Conservation (phyloP, 2,113 vertebrate genomes). For the Hipposideros armiger region DNA sequence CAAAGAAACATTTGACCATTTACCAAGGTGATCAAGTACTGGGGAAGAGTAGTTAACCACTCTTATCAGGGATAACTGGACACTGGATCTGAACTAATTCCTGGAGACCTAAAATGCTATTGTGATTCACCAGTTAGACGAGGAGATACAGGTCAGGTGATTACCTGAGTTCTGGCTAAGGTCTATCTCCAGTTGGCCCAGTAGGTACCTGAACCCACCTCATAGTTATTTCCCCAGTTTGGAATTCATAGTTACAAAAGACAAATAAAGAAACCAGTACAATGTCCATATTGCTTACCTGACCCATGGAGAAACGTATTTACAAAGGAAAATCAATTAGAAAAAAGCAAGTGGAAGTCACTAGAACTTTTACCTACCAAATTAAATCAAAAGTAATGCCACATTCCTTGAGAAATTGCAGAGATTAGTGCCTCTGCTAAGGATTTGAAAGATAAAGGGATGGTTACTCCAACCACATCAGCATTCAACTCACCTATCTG, state of each 20-base stretch:
- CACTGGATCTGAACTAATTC: not conserved
- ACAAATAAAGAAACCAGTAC: not conserved
- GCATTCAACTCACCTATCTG: not conserved
- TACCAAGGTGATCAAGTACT: not conserved
- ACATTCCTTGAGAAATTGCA: not conserved
- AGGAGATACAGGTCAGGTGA: not conserved
- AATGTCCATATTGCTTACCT: not conserved
- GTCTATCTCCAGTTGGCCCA: not conserved
- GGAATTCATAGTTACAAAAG: not conserved
- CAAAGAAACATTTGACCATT: constrained; percentile 1
- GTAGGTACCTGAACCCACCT: not conserved
- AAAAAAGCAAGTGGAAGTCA: constrained; percentile 26
- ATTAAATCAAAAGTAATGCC: constrained; percentile 13
- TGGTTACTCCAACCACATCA: not conserved
- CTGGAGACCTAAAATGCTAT: not conserved
- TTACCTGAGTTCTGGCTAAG: not conserved
- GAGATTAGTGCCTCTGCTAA: not conserved
- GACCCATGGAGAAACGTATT: not conserved
- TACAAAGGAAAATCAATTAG: not conserved
- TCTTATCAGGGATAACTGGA: not conserved
- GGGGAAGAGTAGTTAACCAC: not conserved
- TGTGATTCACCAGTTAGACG: not conserved
- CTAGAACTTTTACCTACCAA: constrained; percentile 28
- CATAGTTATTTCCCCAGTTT: not conserved
- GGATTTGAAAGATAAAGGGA: not conserved